Percentiles rank a stretch among this genome's conserved stretches.
Conservation (phyloP, 2,888 invertebrate species). For the Athripsodes cinereus region DNA sequence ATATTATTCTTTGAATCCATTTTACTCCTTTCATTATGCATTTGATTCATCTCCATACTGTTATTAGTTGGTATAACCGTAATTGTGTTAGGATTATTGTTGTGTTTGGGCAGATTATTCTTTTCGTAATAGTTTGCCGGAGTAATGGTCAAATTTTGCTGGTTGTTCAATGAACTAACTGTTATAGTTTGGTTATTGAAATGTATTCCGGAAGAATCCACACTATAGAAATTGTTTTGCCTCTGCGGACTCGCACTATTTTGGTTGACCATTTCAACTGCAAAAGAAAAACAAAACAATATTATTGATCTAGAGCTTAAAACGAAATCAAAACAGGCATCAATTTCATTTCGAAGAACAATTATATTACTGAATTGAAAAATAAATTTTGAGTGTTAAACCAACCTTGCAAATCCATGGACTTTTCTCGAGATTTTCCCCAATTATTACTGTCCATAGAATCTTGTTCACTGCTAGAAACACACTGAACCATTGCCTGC, state of each 20-base stretch:
- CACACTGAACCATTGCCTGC: slow-evolving; percentile 80
- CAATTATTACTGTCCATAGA: slow-evolving; percentile 44
- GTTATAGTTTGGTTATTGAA: slow-evolving; percentile 37
- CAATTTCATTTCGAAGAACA: no score
- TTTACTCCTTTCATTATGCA: not conserved
- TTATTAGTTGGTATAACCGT: slow-evolving; percentile 10
- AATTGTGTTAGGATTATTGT: not conserved
- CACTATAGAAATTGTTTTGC: slow-evolving; percentile 30
- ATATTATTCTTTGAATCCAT: not conserved
- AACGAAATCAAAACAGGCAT: no score
- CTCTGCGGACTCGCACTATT: slow-evolving; percentile 10
- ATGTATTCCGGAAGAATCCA: slow-evolving; percentile 43
- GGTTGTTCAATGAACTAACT: slow-evolving; percentile 32
- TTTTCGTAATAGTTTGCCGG: slow-evolving; percentile 42
- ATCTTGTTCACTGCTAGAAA: slow-evolving; percentile 81
- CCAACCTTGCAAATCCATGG: slow-evolving; percentile 37
- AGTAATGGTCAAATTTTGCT: slow-evolving; percentile 38
- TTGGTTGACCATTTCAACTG: slow-evolving; percentile 6
- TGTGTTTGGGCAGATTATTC: slow-evolving; percentile 28
- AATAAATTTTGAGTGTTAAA: not conserved
- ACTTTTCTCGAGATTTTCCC: slow-evolving; percentile 27
- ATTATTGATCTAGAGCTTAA: no score
- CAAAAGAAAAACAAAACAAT: slow-evolving; percentile 1
- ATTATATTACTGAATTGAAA: slow-evolving; percentile 10
- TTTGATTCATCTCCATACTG: not conserved